Conservation (phyloP, 2,888 invertebrate species). For the Tribolium freemani region DNA sequence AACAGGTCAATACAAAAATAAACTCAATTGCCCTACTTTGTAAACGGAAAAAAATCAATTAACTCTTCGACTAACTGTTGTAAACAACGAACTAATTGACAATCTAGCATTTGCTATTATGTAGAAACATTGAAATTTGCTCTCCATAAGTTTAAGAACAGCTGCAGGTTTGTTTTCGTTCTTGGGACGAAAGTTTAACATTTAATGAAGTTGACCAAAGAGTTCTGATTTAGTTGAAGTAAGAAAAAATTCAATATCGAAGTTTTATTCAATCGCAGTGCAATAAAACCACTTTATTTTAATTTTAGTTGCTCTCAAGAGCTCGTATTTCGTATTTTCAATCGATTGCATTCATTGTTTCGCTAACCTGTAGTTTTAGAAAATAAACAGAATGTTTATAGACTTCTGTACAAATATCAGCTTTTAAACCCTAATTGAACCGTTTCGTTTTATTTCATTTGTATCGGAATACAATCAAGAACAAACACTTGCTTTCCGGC, state of each 20-base stretch:
- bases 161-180: not conserved
- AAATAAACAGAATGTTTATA: conserved; percentile 27
- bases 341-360: conserved; percentile 7
- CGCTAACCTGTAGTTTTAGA: conserved; percentile 11
- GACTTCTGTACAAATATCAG: conserved; percentile 16
- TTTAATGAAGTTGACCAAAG: conserved; percentile 24
- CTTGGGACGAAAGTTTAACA: conserved; percentile 5
- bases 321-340: conserved; percentile 14
- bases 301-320: not conserved
- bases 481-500: not conserved
- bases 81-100: too few species aligned
- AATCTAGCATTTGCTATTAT: too few species aligned
- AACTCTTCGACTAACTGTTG: too few species aligned
- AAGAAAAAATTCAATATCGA: conserved; percentile 1
- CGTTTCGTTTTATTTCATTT: not conserved
- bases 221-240: conserved; percentile 13
- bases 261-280: not conserved
- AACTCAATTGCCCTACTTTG: too few species aligned
- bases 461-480: not conserved
- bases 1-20: too few species aligned
- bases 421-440: conserved; percentile 7
- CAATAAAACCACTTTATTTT: not conserved
- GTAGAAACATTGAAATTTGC: too few species aligned
- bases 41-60: too few species aligned
- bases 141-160: too few species aligned